A percentile compares a stretch with the other conserved stretches of the same genome.
Evolutionary conservation across 1,140 invertebrate species (phyloP).

Genomic region (Ceratosolen solmsi): DNA sequence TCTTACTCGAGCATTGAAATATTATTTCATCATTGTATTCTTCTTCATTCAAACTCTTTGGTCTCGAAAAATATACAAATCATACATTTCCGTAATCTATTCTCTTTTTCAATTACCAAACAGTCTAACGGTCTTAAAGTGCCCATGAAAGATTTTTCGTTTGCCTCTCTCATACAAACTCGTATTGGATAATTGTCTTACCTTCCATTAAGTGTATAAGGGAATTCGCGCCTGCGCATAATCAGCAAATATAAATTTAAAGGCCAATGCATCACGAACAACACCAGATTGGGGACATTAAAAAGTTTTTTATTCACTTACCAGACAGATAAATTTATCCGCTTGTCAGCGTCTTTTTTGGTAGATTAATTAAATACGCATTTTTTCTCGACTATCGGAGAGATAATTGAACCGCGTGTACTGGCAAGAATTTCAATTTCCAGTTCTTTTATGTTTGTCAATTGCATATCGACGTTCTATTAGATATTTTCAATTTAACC

Average conservation of each 20-base stretch:
- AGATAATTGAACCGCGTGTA: neutral
- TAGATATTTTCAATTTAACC: slow-evolving; percentile 6
- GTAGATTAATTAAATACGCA: neutral
- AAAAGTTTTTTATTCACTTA: slow-evolving; percentile 3
- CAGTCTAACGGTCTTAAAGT: slow-evolving; percentile 1
- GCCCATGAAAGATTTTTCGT: neutral
- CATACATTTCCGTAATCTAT: neutral
- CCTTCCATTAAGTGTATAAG: neutral
- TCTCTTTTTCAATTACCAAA: slow-evolving; percentile 10
- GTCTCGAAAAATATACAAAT: neutral
- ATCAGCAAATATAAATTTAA: slow-evolving; percentile 15
- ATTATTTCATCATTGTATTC: neutral
- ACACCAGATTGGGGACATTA: neutral
- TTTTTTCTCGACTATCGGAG: neutral
- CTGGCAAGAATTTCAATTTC: slow-evolving; percentile 7
- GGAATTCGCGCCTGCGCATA: neutral
- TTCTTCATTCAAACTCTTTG: neutral
- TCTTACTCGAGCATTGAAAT: neutral
- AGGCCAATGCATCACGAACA: neutral
- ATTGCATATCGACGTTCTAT: slow-evolving; percentile 11
- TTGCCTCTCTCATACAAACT: neutral
- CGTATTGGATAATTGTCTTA: neutral
- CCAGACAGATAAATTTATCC: slow-evolving; percentile 29
- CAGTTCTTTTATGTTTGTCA: slow-evolving; percentile 20
- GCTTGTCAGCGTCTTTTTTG: neutral